Evolutionary conservation across 1,140 invertebrate genomes (phyloP).

Genomic region (Drosophila bifasciata): DNA sequence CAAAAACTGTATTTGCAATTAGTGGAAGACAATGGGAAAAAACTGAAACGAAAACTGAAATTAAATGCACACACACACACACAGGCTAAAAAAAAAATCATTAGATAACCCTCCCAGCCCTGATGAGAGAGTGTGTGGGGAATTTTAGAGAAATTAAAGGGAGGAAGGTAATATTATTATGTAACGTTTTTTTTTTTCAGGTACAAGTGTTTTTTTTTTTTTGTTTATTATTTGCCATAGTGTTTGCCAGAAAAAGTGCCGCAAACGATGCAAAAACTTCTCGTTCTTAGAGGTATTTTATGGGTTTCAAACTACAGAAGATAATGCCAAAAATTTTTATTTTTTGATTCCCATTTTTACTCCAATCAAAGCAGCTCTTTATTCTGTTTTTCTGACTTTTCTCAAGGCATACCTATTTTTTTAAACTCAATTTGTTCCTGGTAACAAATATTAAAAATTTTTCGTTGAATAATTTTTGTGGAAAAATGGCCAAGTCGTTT

Average conservation of each 20-base stretch:
- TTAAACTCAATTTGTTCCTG: too few species aligned
- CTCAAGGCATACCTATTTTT: too few species aligned
- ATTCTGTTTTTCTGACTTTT: too few species aligned
- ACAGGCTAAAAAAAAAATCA: constrained; percentile 48
- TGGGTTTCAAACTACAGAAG: too few species aligned
- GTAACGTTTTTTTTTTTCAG: constrained; percentile 16
- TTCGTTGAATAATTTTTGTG: too few species aligned
- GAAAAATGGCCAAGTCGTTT: too few species aligned
- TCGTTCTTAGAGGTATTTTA: too few species aligned
- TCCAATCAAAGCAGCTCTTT: too few species aligned
- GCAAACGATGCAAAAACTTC: constrained; percentile 7
- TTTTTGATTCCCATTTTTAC: too few species aligned
- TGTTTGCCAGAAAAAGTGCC: neutral
- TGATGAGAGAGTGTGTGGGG: too few species aligned
- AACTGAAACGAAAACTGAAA: constrained; percentile 9
- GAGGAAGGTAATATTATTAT: constrained; percentile 25
- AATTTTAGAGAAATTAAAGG: neutral
- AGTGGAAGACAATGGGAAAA: constrained; percentile 51
- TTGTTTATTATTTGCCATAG: constrained; percentile 4
- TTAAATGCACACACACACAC: constrained; percentile 56
- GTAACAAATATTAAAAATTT: too few species aligned
- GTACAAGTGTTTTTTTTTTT: constrained; percentile 9
- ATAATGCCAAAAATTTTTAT: too few species aligned
- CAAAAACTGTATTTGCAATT: constrained; percentile 57
- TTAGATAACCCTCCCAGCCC: constrained; percentile 40